phyloP scores from a whole-genome alignment of 2,888 invertebrate genomes.

The Oscheius onirici region DNA sequence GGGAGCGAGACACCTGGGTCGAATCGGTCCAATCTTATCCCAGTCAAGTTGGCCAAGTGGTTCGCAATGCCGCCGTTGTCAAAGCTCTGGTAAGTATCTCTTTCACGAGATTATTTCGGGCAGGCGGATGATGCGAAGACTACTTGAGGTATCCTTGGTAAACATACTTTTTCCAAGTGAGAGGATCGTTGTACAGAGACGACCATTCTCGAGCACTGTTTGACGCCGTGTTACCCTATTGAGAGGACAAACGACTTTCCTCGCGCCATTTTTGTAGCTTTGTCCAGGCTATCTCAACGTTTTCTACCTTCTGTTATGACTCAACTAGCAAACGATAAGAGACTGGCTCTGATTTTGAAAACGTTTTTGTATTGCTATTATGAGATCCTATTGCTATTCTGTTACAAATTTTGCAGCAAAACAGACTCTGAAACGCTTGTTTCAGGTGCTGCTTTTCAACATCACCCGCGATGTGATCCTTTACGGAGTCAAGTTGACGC shows the following conservation, averaged over 20 bases:
- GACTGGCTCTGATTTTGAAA: no score
- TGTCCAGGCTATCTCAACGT: no score
- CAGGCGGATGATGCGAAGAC: no score
- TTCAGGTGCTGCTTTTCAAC: conserved; percentile 63
- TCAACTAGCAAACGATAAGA: no score
- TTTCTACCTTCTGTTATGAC: no score
- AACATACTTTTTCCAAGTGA: no score
- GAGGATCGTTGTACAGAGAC: neutral
- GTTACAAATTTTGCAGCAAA: no score
- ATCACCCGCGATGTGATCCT: conserved; percentile 60
- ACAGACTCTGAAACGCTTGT: neutral
- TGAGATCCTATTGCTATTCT: no score
- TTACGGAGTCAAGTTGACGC: conserved; percentile 60
- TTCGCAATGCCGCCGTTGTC: conserved; percentile 61
- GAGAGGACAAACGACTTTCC: no score
- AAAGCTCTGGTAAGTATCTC: conserved; percentile 63
- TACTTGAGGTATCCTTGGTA: no score
- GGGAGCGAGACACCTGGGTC: conserved; percentile 70
- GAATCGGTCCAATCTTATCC: conserved; percentile 67
- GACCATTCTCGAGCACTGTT: neutral
- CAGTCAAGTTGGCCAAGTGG: conserved; percentile 61
- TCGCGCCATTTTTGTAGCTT: no score
- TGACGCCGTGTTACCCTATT: neutral
- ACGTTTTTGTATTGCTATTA: no score
- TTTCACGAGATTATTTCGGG: neutral